Conservation (phyloP, 2,888 invertebrate genomes). For the Drosophila mimetica region DNA sequence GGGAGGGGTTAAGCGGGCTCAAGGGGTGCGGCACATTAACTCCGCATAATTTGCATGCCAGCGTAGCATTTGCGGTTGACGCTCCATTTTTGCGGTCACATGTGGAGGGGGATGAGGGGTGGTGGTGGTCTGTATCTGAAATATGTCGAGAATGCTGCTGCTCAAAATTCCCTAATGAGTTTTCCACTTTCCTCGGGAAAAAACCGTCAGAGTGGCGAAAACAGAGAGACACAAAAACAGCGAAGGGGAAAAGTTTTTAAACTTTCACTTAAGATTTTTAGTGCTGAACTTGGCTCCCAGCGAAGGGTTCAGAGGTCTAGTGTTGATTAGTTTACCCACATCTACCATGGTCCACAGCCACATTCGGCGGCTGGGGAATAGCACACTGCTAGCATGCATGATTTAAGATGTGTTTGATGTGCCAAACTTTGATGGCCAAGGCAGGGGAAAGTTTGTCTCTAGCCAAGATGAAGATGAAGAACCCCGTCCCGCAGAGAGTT, state of each 20-base stretch:
- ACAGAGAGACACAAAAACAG: constrained; percentile 34
- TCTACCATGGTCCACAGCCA: constrained; percentile 29
- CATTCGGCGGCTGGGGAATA: constrained; percentile 60
- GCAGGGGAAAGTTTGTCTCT: constrained; percentile 57
- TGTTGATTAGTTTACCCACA: constrained; percentile 68
- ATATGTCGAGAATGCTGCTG: constrained; percentile 61
- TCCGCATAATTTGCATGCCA: constrained; percentile 73
- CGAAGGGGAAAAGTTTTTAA: constrained; percentile 51
- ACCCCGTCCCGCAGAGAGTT: constrained; percentile 32
- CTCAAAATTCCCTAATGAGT: constrained; percentile 68
- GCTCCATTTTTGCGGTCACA: constrained; percentile 66
- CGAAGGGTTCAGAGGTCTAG: constrained; percentile 24
- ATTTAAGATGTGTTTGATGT: constrained; percentile 62
- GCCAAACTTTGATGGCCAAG: constrained; percentile 63
- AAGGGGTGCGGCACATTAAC: constrained; percentile 63
- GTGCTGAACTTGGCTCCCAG: constrained; percentile 42
- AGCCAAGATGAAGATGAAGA: constrained; percentile 14
- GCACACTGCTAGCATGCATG: constrained; percentile 60
- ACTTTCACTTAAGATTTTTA: constrained; percentile 67
- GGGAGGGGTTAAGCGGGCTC: neutral
- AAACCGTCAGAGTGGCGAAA: constrained; percentile 14
- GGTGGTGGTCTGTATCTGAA: constrained; percentile 45
- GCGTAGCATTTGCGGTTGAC: constrained; percentile 67
- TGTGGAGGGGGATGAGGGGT: constrained; percentile 22
- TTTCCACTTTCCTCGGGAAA: constrained; percentile 42